These are phyloP conservation scores for Bothrops jararaca DNA, from an alignment of 2,113 vertebrate genomes.

Conservation along the genomic window DNA sequence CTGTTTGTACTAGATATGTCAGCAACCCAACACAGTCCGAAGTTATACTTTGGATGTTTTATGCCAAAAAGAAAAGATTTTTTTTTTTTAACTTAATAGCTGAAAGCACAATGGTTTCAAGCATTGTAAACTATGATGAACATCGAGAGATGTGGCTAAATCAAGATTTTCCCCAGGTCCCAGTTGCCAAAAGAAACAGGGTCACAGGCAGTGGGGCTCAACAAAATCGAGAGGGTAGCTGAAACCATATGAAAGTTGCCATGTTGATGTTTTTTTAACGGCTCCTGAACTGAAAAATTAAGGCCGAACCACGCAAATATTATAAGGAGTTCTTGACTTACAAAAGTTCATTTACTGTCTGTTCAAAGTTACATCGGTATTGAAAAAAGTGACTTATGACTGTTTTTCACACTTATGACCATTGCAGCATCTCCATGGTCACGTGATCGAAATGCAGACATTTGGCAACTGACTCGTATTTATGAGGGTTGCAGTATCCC, in stretches of 20 bases:
- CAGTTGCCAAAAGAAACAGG: not conserved
- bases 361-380: not conserved
- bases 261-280: not conserved
- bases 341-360: not conserved
- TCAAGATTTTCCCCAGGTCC: not conserved
- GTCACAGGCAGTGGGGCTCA: not conserved
- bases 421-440: not conserved
- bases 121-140: not conserved
- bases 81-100: not conserved
- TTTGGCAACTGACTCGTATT: not conserved
- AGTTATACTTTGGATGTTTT: rapidly evolving
- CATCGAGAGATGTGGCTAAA: not conserved
- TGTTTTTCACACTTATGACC: not conserved
- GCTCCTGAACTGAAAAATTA: not conserved
- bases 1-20: not conserved
- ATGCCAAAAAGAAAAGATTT: not conserved
- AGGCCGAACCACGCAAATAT: not conserved
- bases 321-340: not conserved
- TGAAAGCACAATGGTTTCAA: not conserved
- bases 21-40: not conserved
- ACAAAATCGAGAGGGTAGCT: not conserved
- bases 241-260: not conserved
- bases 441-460: not conserved
- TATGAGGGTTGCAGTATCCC: not conserved
- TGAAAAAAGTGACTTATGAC: not conserved